Base-by-base conservation (phyloP, 2,888 invertebrate species). In the Acrobasis suavella region DNA sequence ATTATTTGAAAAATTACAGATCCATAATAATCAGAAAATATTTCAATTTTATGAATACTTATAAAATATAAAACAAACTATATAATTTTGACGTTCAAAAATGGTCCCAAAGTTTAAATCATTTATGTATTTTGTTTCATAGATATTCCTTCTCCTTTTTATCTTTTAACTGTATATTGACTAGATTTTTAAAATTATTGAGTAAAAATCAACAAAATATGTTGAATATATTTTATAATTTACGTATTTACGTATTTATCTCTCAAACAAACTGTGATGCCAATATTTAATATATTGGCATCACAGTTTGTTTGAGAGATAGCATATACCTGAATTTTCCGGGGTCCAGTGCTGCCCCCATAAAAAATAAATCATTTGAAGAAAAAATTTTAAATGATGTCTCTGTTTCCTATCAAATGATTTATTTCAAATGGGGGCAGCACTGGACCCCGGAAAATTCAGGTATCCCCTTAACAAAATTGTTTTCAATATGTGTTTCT, bases 71-170 rank as follows among this genome's bases (percentile, higher is more conserved):
- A 66, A 67, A 67, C 39, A 64, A 65, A 65, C 66, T 63, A 67
- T 66, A 64, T 50, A 71, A 70, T 69, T 71, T 72, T 65, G 71
- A 69, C 63, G 65, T 61, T 69, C 51, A 62, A 70, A 42, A 71
- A 72, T 78, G 77, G 77, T 76, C 77, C 77, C 77, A 71, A 71
- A 69, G 52, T 69, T 70, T 70, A 69, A 69, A 68, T 70, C 68
- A 69, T 72, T 69, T 66, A 15, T 37, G 38, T 46, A 39, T 17
- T 16, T 38, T 17, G 16, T 39, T 39, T 39, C 16, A 42, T 38
- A 60, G n/a, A 50, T 54, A 54, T 38, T 54, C 15, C 38, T 60
- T 15, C 8, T 38, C 49, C 38, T 10, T 50, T n/a, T n/a, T 14
- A 60, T 37, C 0, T 50, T 50, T 32, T 61, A 38, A 46, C 46